Conservation (phyloP, 2,797 vertebrate species). For the Myoxocephalus aenaeus region DNA sequence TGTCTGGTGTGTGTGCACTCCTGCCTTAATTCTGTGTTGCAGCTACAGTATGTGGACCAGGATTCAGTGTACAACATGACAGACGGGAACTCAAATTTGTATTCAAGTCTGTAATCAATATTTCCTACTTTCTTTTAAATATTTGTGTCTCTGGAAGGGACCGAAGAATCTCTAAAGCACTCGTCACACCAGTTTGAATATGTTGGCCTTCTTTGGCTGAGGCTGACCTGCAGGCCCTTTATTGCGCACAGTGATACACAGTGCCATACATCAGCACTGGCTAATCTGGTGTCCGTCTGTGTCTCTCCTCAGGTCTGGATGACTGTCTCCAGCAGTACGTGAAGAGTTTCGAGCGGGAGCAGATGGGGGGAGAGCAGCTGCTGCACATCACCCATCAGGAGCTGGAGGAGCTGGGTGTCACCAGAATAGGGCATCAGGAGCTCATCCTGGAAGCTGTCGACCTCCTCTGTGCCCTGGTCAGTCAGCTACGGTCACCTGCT, state of each 20-base stretch:
- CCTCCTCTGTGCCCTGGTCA: slow-evolving; percentile 91
- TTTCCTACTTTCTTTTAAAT: background rate
- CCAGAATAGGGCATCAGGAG: slow-evolving; percentile 91
- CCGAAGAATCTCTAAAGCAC: slow-evolving; percentile 5
- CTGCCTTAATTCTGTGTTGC: slow-evolving; percentile 29
- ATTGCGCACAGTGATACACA: background rate
- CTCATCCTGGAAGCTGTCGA: slow-evolving; percentile 93
- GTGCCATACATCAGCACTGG: slow-evolving; percentile 12
- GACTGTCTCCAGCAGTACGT: slow-evolving; percentile 94
- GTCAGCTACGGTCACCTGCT: slow-evolving; percentile 62
- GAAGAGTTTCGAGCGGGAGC: slow-evolving; percentile 92
- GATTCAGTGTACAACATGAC: slow-evolving; percentile 8
- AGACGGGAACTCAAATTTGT: slow-evolving; percentile 1
- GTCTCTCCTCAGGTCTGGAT: slow-evolving; percentile 85
- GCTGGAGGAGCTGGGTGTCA: slow-evolving; percentile 92
- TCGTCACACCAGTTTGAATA: background rate
- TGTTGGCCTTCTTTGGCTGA: background rate
- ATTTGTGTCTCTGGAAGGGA: background rate
- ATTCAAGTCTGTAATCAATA: slow-evolving; percentile 13
- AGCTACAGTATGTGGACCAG: slow-evolving; percentile 12
- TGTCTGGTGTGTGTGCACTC: slow-evolving; percentile 28
- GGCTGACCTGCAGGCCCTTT: background rate
- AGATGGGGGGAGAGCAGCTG: slow-evolving; percentile 91
- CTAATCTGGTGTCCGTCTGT: slow-evolving; percentile 42
- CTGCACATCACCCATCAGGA: slow-evolving; percentile 93